Base-by-base conservation (phyloP, 2,113 vertebrate genomes). In the Rhinopomastus cyanomelas region DNA sequence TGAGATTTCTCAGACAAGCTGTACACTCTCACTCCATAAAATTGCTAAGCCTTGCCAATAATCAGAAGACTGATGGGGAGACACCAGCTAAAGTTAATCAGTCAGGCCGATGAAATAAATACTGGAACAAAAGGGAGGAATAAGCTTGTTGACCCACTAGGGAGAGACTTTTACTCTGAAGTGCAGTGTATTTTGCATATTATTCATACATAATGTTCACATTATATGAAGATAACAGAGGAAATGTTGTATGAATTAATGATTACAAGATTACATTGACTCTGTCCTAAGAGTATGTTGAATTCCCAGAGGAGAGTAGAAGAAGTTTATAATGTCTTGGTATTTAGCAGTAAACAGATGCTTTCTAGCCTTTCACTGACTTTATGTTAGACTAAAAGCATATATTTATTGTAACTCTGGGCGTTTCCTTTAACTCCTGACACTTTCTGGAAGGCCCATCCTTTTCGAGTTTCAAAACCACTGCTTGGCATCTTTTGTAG, bases 1-100 rank as follows among this genome's bases (percentile, higher is more conserved):
- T 85, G 87, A 96, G 76, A 86, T 69, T 91, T 95, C 80, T 75
- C 89, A 95, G 89, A 60, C 77, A 94, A 84, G 49, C 60, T 93
- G 73, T 44, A 91, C 82, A 85, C 42, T 59, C 88, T 89, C 67
- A 60, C 73, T 92, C 85, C 77, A 93, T 73, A 88, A 88, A 95
- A 94, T 57, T 74, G 81, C 82, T 89, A 74, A 86, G 57, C 69
- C n/a, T 94, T 95, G 88, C 83, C 76, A 91, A 81, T 71, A 80
- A 80, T 60, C 65, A 73, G 49, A 87, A 88, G 71, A 74, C 30
- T 87, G 71, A 46, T 84, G 56, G 27, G 7, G 13, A 93, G 44
- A 84, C 3, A 25, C 67, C 62, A 64, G 60, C 84, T 59, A 32
- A 93, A 81, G 42, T 44, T 68, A 83, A 69, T 86, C 51, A 57